A percentile compares a stretch with the other conserved stretches of the same genome.
phyloP scores from a whole-genome alignment of 2,888 invertebrate species.

The Amitus sp. region DNA sequence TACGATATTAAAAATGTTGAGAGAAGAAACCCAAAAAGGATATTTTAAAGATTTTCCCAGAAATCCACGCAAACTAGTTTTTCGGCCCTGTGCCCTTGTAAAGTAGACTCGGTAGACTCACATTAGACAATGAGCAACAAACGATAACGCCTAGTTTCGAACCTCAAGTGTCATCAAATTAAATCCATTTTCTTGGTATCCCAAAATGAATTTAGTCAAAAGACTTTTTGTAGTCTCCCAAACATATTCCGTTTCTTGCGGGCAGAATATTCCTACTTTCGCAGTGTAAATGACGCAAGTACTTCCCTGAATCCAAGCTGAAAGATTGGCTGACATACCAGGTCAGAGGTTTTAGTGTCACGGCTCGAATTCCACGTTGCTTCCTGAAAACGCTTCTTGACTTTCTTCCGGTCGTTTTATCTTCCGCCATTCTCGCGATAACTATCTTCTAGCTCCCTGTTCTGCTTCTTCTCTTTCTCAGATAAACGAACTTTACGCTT shows the following conservation, averaged over 20 bases:
- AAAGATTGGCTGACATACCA: constrained; percentile 57
- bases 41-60: no score
- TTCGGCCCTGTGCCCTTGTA: no score
- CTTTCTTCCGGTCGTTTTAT: constrained; percentile 45
- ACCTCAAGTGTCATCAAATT: no score
- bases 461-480: constrained; percentile 22
- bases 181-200: neutral
- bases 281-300: constrained; percentile 21
- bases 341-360: constrained; percentile 56
- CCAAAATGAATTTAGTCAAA: constrained; percentile 18
- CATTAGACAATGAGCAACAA: no score
- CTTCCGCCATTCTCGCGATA: constrained; percentile 38
- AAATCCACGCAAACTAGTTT: no score
- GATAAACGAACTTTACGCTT: constrained; percentile 22
- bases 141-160: no score
- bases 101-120: no score
- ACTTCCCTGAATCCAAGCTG: constrained; percentile 29
- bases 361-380: constrained; percentile 52
- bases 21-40: no score
- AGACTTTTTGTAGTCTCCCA: no score
- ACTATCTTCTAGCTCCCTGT: constrained; percentile 31
- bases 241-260: constrained; percentile 17
- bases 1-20: no score
- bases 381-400: constrained; percentile 47
- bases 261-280: constrained; percentile 27